These are phyloP conservation scores for Spilosoma lubricipeda DNA, from an alignment of 2,888 invertebrate genomes.

Conservation along the genomic window DNA sequence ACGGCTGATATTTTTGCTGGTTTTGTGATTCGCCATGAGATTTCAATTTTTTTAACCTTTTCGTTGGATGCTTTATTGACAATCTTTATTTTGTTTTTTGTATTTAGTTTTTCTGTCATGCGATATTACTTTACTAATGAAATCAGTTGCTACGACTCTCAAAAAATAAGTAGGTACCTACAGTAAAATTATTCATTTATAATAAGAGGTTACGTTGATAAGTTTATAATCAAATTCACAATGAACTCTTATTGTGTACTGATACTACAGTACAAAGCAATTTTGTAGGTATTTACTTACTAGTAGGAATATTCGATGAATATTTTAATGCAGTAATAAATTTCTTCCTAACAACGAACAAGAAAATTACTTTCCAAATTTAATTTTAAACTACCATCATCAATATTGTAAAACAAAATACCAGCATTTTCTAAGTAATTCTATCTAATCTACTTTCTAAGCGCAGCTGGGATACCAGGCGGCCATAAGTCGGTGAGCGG, in stretches of 20 bases:
- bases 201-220: not conserved
- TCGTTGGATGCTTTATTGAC: not conserved
- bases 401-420: constrained; percentile 33
- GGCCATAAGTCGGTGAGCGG: constrained; percentile 66
- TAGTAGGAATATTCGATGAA: not conserved
- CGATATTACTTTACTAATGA: not conserved
- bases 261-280: too few relatives aligned
- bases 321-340: not conserved
- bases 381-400: constrained; percentile 12
- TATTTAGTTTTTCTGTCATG: not conserved
- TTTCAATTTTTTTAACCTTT: constrained; percentile 13
- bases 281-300: not conserved
- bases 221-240: not conserved
- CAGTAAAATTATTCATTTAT: not conserved
- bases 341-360: not conserved
- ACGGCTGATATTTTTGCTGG: constrained; percentile 46
- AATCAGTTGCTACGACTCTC: not conserved
- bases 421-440: constrained; percentile 49
- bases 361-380: constrained; percentile 5
- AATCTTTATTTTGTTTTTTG: not conserved
- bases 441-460: constrained; percentile 54
- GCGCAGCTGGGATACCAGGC: constrained; percentile 60
- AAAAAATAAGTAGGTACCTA: not conserved
- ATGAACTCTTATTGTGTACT: not conserved
- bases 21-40: constrained; percentile 28